phyloP scores from a whole-genome alignment of 2,888 invertebrate species.

The Pterostichus niger region DNA sequence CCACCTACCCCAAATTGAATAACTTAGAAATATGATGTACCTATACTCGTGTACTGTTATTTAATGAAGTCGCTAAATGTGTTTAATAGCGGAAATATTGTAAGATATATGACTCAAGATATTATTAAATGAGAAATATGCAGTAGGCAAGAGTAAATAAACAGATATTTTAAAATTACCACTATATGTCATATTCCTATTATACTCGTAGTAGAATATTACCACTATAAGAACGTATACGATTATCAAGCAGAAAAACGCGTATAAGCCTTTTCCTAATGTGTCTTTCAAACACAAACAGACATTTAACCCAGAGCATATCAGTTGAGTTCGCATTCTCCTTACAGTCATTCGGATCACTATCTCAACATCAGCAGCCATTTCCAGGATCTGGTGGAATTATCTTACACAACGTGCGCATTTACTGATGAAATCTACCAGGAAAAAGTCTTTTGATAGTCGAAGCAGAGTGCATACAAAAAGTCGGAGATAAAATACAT shows the following conservation, averaged over 20 bases:
- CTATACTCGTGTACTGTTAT: too few relatives aligned
- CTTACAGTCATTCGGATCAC: conserved; percentile 29
- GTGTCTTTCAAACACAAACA: background rate
- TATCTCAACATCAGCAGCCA: conserved; percentile 47
- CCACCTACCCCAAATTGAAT: too few relatives aligned
- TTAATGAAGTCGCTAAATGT: too few relatives aligned
- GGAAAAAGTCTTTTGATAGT: conserved; percentile 34
- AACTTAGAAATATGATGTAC: too few relatives aligned
- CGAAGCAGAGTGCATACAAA: conserved; percentile 28
- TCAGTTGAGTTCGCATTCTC: conserved; percentile 23
- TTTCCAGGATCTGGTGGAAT: conserved; percentile 24
- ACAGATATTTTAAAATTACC: too few relatives aligned
- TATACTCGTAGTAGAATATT: too few relatives aligned
- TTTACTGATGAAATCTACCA: conserved; percentile 39
- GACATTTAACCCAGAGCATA: conserved; percentile 36
- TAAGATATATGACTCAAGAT: too few relatives aligned
- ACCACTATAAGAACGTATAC: too few relatives aligned
- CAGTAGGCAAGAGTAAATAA: too few relatives aligned
- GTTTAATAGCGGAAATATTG: too few relatives aligned
- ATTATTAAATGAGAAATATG: too few relatives aligned
- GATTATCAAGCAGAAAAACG: conserved; percentile 12
- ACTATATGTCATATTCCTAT: too few relatives aligned
- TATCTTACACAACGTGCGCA: conserved; percentile 39
- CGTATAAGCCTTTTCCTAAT: background rate
- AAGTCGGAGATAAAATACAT: conserved; percentile 30